Conservation (phyloP, 2,888 invertebrate species). For the Caenorhabditis auriculariae region DNA sequence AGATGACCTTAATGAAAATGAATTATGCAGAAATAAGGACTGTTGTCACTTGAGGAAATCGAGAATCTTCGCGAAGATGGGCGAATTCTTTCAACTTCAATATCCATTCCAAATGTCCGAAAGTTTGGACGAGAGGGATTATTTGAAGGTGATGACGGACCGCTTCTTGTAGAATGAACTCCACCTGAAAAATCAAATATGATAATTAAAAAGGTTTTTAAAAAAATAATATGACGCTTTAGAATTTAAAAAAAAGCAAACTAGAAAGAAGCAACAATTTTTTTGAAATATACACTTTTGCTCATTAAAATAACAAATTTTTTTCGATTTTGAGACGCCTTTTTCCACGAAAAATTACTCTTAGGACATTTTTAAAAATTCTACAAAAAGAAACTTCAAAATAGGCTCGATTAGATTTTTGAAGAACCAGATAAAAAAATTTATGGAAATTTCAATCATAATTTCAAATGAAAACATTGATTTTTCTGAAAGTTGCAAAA, state of each 20-base stretch:
- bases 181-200: too few relatives aligned
- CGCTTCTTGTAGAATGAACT: constrained; percentile 23
- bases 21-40: neutral
- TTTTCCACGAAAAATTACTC: too few relatives aligned
- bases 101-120: constrained; percentile 81
- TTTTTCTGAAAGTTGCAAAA: too few relatives aligned
- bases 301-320: too few relatives aligned
- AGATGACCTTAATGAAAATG: constrained; percentile 45
- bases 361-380: too few relatives aligned
- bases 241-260: neutral
- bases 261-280: neutral
- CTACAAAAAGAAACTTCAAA: too few relatives aligned
- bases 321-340: too few relatives aligned
- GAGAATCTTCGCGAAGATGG: constrained; percentile 73
- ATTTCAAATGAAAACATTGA: too few relatives aligned
- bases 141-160: constrained; percentile 69
- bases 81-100: constrained; percentile 75
- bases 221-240: neutral
- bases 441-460: too few relatives aligned
- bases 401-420: too few relatives aligned
- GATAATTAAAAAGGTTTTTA: too few relatives aligned
- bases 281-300: constrained; percentile 5
- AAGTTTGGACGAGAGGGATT: constrained; percentile 81
- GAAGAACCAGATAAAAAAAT: too few relatives aligned
- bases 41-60: constrained; percentile 66